phyloP scores from a whole-genome alignment of 2,113 vertebrate species.

The Chaetorhynchus papuensis region DNA sequence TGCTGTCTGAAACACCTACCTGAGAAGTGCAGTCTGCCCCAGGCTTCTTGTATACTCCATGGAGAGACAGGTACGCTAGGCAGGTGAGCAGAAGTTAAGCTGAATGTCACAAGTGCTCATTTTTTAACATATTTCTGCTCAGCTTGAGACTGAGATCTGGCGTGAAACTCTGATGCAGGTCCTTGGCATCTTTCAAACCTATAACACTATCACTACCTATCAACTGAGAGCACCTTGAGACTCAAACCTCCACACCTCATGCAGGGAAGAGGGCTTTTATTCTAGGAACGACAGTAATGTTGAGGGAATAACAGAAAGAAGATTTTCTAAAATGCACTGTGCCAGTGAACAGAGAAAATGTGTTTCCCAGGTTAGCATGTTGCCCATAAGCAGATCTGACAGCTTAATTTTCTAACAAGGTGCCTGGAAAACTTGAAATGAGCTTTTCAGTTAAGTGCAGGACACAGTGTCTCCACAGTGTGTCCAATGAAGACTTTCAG shows the following conservation, averaged over 20 bases:
- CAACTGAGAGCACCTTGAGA: neutral
- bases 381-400: slow-evolving; percentile 19
- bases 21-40: neutral
- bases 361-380: neutral
- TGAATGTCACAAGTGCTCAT: neutral
- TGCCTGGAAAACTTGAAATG: neutral
- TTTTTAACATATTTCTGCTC: neutral
- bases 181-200: neutral
- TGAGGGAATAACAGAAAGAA: neutral
- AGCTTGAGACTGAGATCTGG: neutral
- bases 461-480: neutral
- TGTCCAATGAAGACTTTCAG: neutral
- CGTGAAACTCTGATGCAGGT: neutral
- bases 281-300: neutral
- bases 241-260: neutral
- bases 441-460: neutral
- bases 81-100: neutral
- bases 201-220: neutral
- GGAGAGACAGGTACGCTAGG: neutral
- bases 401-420: slow-evolving; percentile 33
- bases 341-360: neutral
- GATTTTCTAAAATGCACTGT: neutral
- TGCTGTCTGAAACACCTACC: neutral
- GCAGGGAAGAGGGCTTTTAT: neutral
- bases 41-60: neutral